A percentile compares a stretch with the other conserved stretches of the same genome.
Evolutionary conservation across 2,888 invertebrate species (phyloP).

Genomic region (Amphipoea oculea): DNA sequence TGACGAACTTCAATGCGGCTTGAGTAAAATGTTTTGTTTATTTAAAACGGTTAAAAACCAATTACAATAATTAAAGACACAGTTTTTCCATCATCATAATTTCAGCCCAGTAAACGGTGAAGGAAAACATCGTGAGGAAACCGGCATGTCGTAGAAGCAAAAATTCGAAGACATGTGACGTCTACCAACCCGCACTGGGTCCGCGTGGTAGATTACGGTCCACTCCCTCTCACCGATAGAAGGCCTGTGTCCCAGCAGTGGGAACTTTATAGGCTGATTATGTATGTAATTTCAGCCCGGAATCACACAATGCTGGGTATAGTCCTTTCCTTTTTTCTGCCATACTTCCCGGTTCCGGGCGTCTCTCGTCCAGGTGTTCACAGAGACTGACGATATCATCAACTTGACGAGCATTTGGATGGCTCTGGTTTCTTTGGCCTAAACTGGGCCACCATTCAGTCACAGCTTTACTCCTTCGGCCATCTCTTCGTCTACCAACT

Average conservation of each 20-base stretch:
- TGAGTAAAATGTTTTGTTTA: neutral
- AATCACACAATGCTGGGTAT: neutral
- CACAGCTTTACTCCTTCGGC: neutral
- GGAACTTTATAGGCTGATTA: too few relatives aligned
- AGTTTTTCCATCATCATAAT: neutral
- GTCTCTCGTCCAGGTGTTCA: neutral
- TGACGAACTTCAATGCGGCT: neutral
- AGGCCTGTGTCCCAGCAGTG: too few relatives aligned
- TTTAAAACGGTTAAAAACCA: neutral
- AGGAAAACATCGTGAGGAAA: too few relatives aligned
- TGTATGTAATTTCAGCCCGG: neutral
- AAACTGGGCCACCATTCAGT: neutral
- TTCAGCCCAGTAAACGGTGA: neutral
- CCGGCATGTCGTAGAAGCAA: too few relatives aligned
- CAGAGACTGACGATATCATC: neutral
- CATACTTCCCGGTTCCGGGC: neutral
- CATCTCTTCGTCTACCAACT: neutral
- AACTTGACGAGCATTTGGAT: neutral
- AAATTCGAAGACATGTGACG: too few relatives aligned
- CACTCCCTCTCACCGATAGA: too few relatives aligned
- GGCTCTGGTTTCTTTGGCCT: neutral
- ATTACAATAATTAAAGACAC: neutral
- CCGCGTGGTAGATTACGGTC: too few relatives aligned
- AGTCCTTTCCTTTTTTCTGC: neutral
- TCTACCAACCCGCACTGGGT: too few relatives aligned